phyloP scores from a whole-genome alignment of 2,888 invertebrate genomes.

The Cistogaster globosa region DNA sequence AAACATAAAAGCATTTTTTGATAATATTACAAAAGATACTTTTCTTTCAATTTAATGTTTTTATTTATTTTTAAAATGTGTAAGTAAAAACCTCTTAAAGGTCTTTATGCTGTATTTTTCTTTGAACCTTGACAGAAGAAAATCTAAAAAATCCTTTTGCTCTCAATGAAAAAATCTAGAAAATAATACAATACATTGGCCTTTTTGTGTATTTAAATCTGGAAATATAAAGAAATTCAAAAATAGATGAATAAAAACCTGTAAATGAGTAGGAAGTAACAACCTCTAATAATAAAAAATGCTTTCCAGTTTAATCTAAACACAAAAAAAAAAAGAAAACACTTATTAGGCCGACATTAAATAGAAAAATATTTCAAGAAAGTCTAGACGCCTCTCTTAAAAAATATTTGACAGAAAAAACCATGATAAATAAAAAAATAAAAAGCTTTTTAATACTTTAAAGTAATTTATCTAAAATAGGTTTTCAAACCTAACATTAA shows the following conservation, averaged over 20 bases:
- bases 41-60: too few species aligned
- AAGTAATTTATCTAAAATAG: neutral
- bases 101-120: too few species aligned
- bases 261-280: constrained; percentile 52
- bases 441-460: neutral
- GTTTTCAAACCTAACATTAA: neutral
- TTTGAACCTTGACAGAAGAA: too few species aligned
- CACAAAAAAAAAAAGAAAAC: constrained; percentile 15
- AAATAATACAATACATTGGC: neutral
- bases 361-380: neutral
- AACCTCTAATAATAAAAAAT: constrained; percentile 51
- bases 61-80: too few species aligned
- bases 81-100: too few species aligned
- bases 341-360: neutral
- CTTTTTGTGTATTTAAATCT: neutral
- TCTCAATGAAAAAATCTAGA: neutral
- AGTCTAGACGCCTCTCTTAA: constrained; percentile 53
- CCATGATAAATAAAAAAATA: neutral
- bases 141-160: too few species aligned
- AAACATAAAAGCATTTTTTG: too few species aligned
- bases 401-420: neutral
- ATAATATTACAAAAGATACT: too few species aligned
- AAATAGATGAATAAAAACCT: neutral
- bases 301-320: constrained; percentile 57
- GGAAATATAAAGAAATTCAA: neutral